These are phyloP conservation scores for Fulica atra DNA, from an alignment of 2,113 vertebrate species.

Conservation along the genomic window DNA sequence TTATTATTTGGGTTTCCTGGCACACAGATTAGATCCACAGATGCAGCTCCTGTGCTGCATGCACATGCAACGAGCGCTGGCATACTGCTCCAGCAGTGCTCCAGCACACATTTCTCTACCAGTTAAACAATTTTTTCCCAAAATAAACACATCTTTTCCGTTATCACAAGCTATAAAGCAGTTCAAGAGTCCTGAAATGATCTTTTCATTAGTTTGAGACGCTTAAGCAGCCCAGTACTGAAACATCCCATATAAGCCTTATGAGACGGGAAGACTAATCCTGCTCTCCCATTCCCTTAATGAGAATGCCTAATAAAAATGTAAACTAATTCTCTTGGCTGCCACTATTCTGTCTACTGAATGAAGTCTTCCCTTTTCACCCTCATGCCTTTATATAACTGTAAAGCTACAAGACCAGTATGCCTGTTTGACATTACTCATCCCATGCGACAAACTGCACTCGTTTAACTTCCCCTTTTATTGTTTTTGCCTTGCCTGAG, in stretches of 20 bases:
- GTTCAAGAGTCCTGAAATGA: conserved; percentile 55
- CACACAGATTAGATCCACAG: conserved; percentile 34
- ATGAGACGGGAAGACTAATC: conserved; percentile 3
- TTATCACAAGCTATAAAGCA: conserved; percentile 46
- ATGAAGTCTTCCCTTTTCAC: conserved; percentile 27
- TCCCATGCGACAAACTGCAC: not conserved
- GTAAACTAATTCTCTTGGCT: conserved; percentile 41
- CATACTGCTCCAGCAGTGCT: conserved; percentile 6
- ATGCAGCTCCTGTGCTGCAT: not conserved
- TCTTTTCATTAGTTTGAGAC: conserved; percentile 65
- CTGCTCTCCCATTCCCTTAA: conserved; percentile 32
- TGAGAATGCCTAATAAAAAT: conserved; percentile 60
- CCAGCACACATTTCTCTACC: conserved; percentile 8
- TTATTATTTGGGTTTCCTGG: not conserved
- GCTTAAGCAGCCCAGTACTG: conserved; percentile 19
- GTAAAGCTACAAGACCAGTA: conserved; percentile 18
- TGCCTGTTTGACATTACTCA: not conserved
- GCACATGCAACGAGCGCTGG: not conserved
- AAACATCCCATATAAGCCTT: conserved; percentile 44
- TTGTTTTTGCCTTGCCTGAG: not conserved
- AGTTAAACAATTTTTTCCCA: conserved; percentile 38
- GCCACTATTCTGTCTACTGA: not conserved
- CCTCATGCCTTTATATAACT: conserved; percentile 5
- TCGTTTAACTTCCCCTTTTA: not conserved
- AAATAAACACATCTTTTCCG: conserved; percentile 57